phyloP scores from a whole-genome alignment of 2,113 vertebrate species.

The Riparia riparia region DNA sequence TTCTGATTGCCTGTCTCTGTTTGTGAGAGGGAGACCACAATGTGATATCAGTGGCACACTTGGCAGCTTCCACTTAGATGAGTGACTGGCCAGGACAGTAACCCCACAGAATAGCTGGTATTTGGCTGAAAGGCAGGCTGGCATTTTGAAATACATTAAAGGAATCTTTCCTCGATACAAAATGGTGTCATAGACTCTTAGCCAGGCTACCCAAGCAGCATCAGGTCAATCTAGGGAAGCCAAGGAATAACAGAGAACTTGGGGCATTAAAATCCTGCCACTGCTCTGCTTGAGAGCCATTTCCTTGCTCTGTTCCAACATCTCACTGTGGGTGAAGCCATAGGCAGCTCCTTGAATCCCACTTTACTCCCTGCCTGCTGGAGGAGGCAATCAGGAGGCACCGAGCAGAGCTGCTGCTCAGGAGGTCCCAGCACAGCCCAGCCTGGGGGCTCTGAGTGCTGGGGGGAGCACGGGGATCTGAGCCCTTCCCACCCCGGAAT shows the following conservation, averaged over 20 bases:
- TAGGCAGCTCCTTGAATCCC: conserved; percentile 30
- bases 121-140: background rate
- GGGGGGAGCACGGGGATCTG: background rate
- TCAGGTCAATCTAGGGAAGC: background rate
- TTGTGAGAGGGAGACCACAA: background rate
- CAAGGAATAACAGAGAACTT: background rate
- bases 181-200: background rate
- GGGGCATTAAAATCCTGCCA: background rate
- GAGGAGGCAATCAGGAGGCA: background rate
- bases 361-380: background rate
- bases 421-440: background rate
- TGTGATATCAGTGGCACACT: background rate
- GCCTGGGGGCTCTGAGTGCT: background rate
- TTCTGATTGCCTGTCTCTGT: background rate
- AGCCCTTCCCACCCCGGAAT: background rate
- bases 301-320: background rate
- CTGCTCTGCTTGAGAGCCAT: conserved; percentile 38
- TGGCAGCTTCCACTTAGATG: background rate
- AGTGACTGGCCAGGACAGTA: background rate
- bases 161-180: background rate
- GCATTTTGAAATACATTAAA: background rate
- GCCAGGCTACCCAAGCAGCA: background rate
- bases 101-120: background rate
- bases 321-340: background rate
- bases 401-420: background rate